phyloP scores from a whole-genome alignment of 1,140 invertebrate species.

The Pogonomyrmex barbatus region DNA sequence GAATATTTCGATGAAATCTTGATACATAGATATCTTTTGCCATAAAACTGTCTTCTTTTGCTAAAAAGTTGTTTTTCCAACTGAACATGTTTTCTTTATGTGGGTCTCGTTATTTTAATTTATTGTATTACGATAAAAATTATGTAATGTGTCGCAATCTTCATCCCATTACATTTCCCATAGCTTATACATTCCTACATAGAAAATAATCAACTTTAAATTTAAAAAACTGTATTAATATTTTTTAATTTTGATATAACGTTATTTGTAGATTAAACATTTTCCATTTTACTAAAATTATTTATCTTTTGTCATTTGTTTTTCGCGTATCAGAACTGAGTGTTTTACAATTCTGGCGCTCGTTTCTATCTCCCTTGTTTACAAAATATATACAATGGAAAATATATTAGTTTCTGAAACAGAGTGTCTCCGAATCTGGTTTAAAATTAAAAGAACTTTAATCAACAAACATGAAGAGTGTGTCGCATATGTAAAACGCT shows the following conservation, averaged over 20 bases:
- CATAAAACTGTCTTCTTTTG: background rate
- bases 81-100: background rate
- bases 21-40: background rate
- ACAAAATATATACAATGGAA: background rate
- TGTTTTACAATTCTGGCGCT: background rate
- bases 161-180: constrained; percentile 6
- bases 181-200: background rate
- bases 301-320: background rate
- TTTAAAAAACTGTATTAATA: background rate
- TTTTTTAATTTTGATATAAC: background rate
- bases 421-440: background rate
- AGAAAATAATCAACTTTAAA: background rate
- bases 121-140: background rate
- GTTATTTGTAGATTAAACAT: background rate
- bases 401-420: constrained; percentile 7
- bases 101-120: background rate
- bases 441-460: constrained; percentile 37
- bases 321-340: background rate
- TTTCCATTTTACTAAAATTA: background rate
- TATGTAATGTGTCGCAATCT: background rate
- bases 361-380: background rate
- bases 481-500: background rate
- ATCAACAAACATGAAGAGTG: background rate
- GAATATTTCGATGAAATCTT: background rate
- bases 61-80: background rate